phyloP scores from a whole-genome alignment of 2,888 invertebrate genomes.

The Agrochola macilenta region DNA sequence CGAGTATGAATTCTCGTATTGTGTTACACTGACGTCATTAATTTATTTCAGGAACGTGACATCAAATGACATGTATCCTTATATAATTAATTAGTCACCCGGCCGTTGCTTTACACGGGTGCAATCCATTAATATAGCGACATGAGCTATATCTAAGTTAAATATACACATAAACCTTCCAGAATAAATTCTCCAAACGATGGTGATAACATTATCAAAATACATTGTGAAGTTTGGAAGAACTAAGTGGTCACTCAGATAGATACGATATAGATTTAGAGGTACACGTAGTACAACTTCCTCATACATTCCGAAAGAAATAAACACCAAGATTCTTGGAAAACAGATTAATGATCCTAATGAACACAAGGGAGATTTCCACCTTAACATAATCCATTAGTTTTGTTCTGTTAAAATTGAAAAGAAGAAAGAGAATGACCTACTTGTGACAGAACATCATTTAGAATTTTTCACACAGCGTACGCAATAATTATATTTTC shows the following conservation, averaged over 20 bases:
- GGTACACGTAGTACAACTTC: background rate
- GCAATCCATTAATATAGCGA: background rate
- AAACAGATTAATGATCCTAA: background rate
- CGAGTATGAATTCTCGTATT: conserved; percentile 17
- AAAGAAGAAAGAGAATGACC: background rate
- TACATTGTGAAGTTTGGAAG: too few relatives aligned
- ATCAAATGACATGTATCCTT: too few relatives aligned
- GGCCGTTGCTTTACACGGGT: background rate
- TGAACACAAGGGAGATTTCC: background rate
- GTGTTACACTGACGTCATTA: conserved; percentile 35
- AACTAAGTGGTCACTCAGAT: too few relatives aligned
- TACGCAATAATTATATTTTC: background rate
- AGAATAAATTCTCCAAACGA: background rate
- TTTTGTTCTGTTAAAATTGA: background rate
- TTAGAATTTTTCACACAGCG: background rate
- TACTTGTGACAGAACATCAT: background rate
- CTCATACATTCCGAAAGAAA: background rate
- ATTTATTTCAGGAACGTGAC: conserved; percentile 12
- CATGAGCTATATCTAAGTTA: background rate
- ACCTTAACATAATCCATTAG: background rate
- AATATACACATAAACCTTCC: background rate
- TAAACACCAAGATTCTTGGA: conserved; percentile 1
- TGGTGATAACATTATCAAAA: too few relatives aligned
- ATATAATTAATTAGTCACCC: background rate
- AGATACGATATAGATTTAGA: too few relatives aligned